Conservation (phyloP, 2,888 invertebrate species). For the Caenorhabditis zanzibari region DNA sequence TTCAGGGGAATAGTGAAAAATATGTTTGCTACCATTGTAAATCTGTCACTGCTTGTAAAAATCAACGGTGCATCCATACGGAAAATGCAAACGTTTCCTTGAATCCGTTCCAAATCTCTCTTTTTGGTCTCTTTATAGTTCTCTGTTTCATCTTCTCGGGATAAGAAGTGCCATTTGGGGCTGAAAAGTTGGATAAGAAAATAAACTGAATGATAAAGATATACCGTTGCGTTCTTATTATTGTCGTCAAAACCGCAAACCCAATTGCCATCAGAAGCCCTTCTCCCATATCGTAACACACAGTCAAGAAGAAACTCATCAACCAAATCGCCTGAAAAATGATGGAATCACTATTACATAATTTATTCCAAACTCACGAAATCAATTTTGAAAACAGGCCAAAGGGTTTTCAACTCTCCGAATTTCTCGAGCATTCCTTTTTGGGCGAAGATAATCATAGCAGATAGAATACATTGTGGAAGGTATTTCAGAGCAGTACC, state of each 20-base stretch:
- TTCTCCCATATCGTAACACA: constrained; percentile 81
- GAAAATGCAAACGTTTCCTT: constrained; percentile 80
- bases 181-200: constrained; percentile 50
- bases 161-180: constrained; percentile 82
- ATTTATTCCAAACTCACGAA: constrained; percentile 70
- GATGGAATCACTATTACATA: too few relatives aligned
- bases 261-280: constrained; percentile 80
- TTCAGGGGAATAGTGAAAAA: not conserved
- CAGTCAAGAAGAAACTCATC: constrained; percentile 78
- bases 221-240: constrained; percentile 79
- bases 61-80: constrained; percentile 82
- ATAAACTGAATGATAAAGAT: not conserved
- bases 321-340: constrained; percentile 79
- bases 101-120: constrained; percentile 74
- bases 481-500: constrained; percentile 81
- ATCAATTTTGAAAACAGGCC: constrained; percentile 83
- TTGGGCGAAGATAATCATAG: constrained; percentile 81
- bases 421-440: constrained; percentile 79
- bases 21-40: constrained; percentile 67
- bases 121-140: constrained; percentile 73
- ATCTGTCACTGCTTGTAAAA: constrained; percentile 81
- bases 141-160: constrained; percentile 74
- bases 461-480: constrained; percentile 80
- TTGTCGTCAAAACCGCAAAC: constrained; percentile 80
- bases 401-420: constrained; percentile 76